Evolutionary conservation across 2,888 invertebrate species (phyloP).

Genomic region (Colostygia pectinataria): DNA sequence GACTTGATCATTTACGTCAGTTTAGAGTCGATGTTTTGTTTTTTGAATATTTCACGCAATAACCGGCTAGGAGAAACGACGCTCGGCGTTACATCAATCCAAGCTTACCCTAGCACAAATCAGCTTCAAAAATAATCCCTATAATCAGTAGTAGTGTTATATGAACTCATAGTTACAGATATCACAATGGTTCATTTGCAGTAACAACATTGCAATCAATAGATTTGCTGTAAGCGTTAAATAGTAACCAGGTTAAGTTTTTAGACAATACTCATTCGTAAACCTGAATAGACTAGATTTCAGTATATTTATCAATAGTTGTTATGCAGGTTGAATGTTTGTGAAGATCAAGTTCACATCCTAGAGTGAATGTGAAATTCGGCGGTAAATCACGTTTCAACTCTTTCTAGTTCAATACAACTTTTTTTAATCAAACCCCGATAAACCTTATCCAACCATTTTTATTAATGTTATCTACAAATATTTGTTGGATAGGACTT

Average conservation of each 20-base stretch:
- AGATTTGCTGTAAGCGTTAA: constrained; percentile 26
- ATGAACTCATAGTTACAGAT: constrained; percentile 20
- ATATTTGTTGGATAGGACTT: neutral
- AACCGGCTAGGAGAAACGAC: too few relatives aligned
- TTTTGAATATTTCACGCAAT: too few relatives aligned
- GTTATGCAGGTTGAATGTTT: constrained; percentile 8
- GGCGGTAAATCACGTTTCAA: neutral
- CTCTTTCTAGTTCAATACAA: neutral
- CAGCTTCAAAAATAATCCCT: constrained; percentile 36
- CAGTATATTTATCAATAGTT: constrained; percentile 21
- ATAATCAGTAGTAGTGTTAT: constrained; percentile 29
- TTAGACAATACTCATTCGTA: constrained; percentile 34
- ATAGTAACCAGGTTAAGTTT: constrained; percentile 32
- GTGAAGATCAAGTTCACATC: neutral
- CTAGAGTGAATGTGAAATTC: neutral
- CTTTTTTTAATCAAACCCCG: too few relatives aligned
- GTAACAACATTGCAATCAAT: constrained; percentile 16
- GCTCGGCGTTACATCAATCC: constrained; percentile 18
- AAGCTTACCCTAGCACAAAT: constrained; percentile 30
- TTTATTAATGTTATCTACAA: too few relatives aligned
- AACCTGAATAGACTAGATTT: constrained; percentile 18
- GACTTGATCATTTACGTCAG: too few relatives aligned
- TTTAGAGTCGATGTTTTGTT: too few relatives aligned
- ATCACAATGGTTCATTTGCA: constrained; percentile 25
- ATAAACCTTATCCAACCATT: neutral